Conservation (phyloP, 2,888 invertebrate species). For the Meandrusa payeni region DNA sequence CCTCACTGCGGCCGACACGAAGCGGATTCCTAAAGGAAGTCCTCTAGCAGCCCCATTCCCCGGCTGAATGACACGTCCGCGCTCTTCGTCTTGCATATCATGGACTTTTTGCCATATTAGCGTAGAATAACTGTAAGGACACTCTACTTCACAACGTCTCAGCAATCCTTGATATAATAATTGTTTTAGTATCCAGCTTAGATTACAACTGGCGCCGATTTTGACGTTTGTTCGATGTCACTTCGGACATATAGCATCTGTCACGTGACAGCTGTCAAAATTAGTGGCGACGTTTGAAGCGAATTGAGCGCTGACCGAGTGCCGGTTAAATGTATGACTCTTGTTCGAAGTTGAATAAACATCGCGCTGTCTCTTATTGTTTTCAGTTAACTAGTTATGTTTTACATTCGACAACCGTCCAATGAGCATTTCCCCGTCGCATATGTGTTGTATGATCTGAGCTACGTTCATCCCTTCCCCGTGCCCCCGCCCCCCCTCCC, state of each 20-base stretch:
- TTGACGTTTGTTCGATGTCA: conserved; percentile 3
- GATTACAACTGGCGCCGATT: neutral
- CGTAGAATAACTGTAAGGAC: conserved; percentile 48
- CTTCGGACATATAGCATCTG: no score
- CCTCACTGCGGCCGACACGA: no score
- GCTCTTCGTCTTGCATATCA: conserved; percentile 56
- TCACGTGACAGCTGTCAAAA: no score
- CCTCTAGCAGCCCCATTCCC: neutral
- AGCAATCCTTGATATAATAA: conserved; percentile 72
- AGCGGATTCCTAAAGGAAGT: neutral
- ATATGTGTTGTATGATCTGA: conserved; percentile 50
- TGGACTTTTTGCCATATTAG: conserved; percentile 76
- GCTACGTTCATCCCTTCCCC: conserved; percentile 2
- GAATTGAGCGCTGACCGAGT: no score
- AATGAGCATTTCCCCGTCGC: conserved; percentile 48
- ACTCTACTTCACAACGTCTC: conserved; percentile 50
- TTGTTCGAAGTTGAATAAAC: no score
- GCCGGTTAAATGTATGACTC: no score
- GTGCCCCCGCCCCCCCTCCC: conserved; percentile 2
- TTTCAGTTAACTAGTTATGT: conserved; percentile 27
- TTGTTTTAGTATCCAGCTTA: conserved; percentile 27
- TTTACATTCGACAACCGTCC: conserved; percentile 61
- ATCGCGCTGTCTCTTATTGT: neutral
- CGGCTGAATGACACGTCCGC: neutral
- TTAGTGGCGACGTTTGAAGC: no score